Conservation (phyloP, 2,797 vertebrate genomes). For the Threskiornis aethiopicus region DNA sequence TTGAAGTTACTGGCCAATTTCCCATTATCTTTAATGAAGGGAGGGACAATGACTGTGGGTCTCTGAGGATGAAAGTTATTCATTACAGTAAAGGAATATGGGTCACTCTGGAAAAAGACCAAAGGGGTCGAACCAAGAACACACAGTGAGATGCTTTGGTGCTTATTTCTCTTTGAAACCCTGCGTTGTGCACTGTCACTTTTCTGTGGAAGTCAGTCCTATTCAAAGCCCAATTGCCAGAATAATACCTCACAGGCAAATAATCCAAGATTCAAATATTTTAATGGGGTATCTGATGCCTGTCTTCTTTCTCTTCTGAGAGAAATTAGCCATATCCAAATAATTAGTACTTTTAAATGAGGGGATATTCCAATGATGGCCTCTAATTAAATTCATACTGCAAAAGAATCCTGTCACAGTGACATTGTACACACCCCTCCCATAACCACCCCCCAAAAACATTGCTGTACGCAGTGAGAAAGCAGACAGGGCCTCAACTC, state of each 20-base stretch:
- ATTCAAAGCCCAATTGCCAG: not conserved
- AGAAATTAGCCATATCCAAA: not conserved
- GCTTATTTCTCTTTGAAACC: not conserved
- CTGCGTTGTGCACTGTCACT: not conserved
- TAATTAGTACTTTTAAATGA: not conserved
- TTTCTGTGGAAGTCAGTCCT: not conserved
- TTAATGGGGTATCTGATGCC: not conserved
- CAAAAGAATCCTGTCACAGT: not conserved
- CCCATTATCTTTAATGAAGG: not conserved
- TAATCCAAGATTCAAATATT: not conserved
- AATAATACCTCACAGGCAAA: not conserved
- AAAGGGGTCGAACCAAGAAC: not conserved
- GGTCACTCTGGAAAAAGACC: not conserved
- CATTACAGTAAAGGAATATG: not conserved
- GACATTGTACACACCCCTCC: not conserved
- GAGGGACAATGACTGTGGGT: not conserved
- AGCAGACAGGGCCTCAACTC: not conserved
- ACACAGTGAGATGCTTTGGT: not conserved
- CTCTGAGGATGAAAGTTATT: not conserved
- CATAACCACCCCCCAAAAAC: not conserved
- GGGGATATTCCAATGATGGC: not conserved
- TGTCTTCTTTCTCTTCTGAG: not conserved
- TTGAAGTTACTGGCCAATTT: conserved; percentile 12
- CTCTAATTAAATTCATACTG: not conserved
- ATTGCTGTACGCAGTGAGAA: not conserved